A percentile compares a stretch with the other conserved stretches of the same genome.
Evolutionary conservation across 2,888 invertebrate species (phyloP).

Genomic region (Acanthoscelides obtectus): DNA sequence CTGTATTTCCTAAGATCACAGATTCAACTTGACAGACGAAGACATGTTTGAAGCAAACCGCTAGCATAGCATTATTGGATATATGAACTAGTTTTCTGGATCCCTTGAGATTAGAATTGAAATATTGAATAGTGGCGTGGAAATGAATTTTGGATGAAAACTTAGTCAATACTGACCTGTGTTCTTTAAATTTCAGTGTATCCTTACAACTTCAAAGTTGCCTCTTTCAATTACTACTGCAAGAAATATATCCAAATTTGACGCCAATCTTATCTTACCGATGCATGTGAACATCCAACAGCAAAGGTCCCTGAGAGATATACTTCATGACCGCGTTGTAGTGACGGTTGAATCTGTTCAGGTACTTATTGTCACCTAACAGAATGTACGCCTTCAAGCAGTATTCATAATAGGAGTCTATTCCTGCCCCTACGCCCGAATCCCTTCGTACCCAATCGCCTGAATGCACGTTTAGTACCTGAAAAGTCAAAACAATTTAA

Average conservation of each 20-base stretch:
- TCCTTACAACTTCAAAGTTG: too few species aligned
- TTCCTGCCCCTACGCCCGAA: slow-evolving; percentile 97
- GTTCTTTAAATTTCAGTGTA: too few species aligned
- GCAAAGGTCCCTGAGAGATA: slow-evolving; percentile 86
- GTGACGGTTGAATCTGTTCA: slow-evolving; percentile 91
- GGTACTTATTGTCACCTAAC: slow-evolving; percentile 87
- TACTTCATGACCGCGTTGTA: slow-evolving; percentile 97
- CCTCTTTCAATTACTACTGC: too few species aligned
- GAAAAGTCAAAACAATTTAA: neutral
- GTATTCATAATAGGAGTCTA: slow-evolving; percentile 99
- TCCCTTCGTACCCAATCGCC: slow-evolving; percentile 97
- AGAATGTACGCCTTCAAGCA: slow-evolving; percentile 95
- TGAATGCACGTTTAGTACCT: slow-evolving; percentile 83
- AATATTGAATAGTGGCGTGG: too few species aligned
- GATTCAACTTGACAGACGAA: too few species aligned
- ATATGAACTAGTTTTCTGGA: too few species aligned
- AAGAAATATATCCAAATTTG: neutral
- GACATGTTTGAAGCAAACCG: too few species aligned
- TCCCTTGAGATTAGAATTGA: too few species aligned
- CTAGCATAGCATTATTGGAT: too few species aligned
- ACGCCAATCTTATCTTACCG: slow-evolving; percentile 47
- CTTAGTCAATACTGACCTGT: too few species aligned
- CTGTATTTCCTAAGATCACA: too few species aligned
- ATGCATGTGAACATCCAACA: slow-evolving; percentile 87
- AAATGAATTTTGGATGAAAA: too few species aligned